Evolutionary conservation across 1,140 invertebrate species (phyloP).

Genomic region (Zaprionus nigranus): DNA sequence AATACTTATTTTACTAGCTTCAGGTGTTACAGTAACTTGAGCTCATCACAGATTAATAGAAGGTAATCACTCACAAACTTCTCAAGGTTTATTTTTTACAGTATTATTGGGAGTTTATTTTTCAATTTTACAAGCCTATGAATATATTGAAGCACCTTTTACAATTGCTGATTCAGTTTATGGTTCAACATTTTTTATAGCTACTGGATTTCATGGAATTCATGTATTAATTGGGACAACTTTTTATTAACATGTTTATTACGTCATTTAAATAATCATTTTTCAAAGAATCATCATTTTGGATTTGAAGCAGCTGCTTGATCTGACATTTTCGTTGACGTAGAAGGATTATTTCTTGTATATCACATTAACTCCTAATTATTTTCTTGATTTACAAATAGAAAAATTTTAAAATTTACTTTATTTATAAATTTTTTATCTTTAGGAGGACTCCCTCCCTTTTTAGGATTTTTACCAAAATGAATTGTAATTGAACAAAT

Average conservation of each 20-base stretch:
- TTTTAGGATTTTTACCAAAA: constrained; percentile 86
- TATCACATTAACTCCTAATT: too few relatives aligned
- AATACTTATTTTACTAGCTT: too few relatives aligned
- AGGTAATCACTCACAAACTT: constrained; percentile 84
- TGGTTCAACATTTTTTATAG: constrained; percentile 89
- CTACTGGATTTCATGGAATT: constrained; percentile 90
- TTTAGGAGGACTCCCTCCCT: constrained; percentile 85
- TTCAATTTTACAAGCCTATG: constrained; percentile 84
- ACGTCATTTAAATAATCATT: constrained; percentile 86
- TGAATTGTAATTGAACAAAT: constrained; percentile 85
- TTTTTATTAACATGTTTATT: constrained; percentile 87
- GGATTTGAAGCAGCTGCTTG: constrained; percentile 86
- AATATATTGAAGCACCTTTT: constrained; percentile 86
- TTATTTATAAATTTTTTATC: constrained; percentile 85
- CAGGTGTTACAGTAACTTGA: too few relatives aligned
- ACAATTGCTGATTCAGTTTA: constrained; percentile 88
- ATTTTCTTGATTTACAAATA: constrained; percentile 68
- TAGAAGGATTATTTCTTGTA: too few relatives aligned
- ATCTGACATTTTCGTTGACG: constrained; percentile 45
- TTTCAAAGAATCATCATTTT: constrained; percentile 53
- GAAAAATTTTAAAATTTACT: constrained; percentile 83
- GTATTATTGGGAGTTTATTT: constrained; percentile 86
- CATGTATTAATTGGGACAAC: constrained; percentile 89
- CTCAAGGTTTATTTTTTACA: constrained; percentile 61
- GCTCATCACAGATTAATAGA: constrained; percentile 86